These are phyloP conservation scores for Carettochelys insculpta DNA, from an alignment of 2,113 vertebrate genomes.

Conservation along the genomic window DNA sequence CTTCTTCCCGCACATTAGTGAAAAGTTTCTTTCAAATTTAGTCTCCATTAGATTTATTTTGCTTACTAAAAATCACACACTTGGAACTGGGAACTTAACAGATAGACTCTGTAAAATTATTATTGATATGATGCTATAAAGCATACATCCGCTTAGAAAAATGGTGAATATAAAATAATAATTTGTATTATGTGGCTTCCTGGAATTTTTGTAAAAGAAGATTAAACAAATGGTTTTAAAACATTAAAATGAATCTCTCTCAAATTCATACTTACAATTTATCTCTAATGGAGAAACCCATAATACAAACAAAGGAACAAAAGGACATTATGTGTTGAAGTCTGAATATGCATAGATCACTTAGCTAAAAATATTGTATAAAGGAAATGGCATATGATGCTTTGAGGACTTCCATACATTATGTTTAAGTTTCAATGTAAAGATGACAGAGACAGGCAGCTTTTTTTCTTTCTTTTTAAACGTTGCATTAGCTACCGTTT, in stretches of 20 bases:
- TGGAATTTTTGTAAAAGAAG: not conserved
- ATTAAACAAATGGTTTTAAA: not conserved
- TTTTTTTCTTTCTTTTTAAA: not conserved
- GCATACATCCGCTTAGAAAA: constrained; percentile 31
- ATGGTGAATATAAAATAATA: not conserved
- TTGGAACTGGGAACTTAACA: constrained; percentile 3
- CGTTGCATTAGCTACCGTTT: not conserved
- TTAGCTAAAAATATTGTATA: not conserved
- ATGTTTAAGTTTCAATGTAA: not conserved
- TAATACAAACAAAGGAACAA: not conserved
- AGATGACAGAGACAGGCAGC: not conserved
- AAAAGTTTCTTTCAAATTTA: not conserved
- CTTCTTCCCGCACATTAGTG: not conserved
- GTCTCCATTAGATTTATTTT: not conserved
- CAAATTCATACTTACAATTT: constrained; percentile 13
- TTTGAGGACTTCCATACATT: not conserved
- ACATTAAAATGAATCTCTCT: not conserved
- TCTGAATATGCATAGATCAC: not conserved
- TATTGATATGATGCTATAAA: constrained; percentile 35
- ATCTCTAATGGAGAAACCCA: not conserved
- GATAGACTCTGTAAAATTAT: constrained; percentile 25
- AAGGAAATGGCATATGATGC: not conserved
- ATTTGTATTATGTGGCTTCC: not conserved
- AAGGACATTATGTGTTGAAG: not conserved
- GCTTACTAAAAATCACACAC: not conserved